Conservation (phyloP, 2,113 vertebrate genomes). For the Apeltes quadracus region DNA sequence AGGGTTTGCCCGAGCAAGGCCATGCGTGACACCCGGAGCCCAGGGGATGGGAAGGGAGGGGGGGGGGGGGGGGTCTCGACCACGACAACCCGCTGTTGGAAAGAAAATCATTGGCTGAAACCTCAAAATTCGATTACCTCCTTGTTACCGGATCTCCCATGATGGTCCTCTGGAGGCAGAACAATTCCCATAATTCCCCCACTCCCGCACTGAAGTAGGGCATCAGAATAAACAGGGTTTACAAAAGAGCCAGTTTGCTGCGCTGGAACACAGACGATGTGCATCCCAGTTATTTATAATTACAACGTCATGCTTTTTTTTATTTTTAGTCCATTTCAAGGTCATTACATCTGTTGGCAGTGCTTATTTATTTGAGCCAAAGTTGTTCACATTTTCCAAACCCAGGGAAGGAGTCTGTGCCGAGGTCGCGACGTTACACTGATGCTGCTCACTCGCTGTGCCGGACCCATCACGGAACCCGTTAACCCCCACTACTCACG, state of each 20-base stretch:
- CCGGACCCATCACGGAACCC: background rate
- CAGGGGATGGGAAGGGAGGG: background rate
- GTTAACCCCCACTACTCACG: background rate
- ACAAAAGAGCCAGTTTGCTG: no score
- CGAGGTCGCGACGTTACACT: background rate
- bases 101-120: slow-evolving; percentile 66
- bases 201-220: slow-evolving; percentile 31
- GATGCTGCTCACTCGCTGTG: background rate
- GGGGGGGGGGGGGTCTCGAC: background rate
- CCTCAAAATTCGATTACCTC: slow-evolving; percentile 68
- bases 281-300: background rate
- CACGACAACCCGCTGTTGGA: slow-evolving; percentile 33
- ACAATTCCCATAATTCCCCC: slow-evolving; percentile 40
- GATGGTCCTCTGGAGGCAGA: slow-evolving; percentile 43
- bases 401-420: background rate
- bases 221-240: slow-evolving; percentile 20
- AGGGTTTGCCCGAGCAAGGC: slow-evolving; percentile 31
- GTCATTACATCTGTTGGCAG: background rate
- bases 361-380: background rate
- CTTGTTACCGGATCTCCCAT: slow-evolving; percentile 41
- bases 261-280: no score
- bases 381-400: background rate
- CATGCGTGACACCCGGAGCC: slow-evolving; percentile 40
- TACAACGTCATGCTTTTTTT: background rate
- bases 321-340: background rate